Evolutionary conservation across 2,797 vertebrate genomes (phyloP), one percentile per base, ranked within the genome.

Genomic region (Champsocephalus gunnari): DNA sequence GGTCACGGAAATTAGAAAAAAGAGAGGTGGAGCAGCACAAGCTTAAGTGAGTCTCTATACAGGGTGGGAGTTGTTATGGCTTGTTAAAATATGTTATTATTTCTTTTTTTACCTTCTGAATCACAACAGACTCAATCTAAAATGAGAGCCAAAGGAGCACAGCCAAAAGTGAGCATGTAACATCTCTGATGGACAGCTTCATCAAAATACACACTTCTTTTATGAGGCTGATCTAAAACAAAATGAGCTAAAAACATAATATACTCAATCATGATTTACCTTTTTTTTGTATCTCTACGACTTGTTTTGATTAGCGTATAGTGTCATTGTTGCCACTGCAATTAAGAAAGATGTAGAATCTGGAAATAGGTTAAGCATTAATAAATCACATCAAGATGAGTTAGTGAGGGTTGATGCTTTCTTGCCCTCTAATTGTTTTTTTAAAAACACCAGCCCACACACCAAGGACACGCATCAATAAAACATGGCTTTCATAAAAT

Each of bases 401-500:
- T 56, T 73, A 83, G 77, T 86, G 58, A 71, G 62, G 70, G 79
- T 81, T 79, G 75, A 89, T 78, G 78, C 73, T 85, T 84, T 84
- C 82, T 79, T 68, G 28, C 68, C 73, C 56, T 87, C 70, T 85
- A 87, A 90, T 92, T 92, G 84, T 90, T 81, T 38, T 38, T 38
- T 38, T 38, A 73, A 3, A 49, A 62, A 75, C 49, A 53, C n/a
- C 53, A 86, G 63, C 83, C 87, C 85, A 87, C 90, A 92, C 88
- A 89, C 86, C 77, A 65, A 75, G 83, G 61, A 62, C 59, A 12
- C 5, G 71, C 86, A 93, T 95, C 74, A 92, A 94, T 94, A 91
- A 95, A 92, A 80, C 88, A 95, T 89, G 82, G 66, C 78, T 83
- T 80, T 84, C 80, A 89, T 91, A 80, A 92, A 94, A 93, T 84